These are phyloP conservation scores for Coptodon bakossiorum DNA, from an alignment of 2,113 vertebrate genomes.

Conservation along the genomic window DNA sequence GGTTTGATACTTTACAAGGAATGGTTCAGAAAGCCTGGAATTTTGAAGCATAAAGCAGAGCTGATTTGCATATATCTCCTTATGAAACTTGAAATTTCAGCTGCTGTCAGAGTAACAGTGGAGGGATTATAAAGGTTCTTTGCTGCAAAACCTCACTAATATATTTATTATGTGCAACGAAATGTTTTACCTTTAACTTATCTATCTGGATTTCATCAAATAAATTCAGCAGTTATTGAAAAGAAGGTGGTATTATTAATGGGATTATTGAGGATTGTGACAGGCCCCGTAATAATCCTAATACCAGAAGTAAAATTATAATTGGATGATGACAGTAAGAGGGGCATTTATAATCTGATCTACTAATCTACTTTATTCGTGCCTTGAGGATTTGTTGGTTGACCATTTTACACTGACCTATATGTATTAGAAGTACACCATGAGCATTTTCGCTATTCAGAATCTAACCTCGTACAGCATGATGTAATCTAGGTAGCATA, in stretches of 20 bases:
- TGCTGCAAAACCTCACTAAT: not conserved
- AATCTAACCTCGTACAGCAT: not conserved
- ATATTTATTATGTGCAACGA: not conserved
- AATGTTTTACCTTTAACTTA: not conserved
- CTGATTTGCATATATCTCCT: not conserved
- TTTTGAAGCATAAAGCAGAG: not conserved
- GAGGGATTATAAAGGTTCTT: not conserved
- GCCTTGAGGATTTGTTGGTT: not conserved
- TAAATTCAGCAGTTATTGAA: not conserved
- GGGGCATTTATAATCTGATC: not conserved
- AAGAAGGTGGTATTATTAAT: not conserved
- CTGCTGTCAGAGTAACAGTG: not conserved
- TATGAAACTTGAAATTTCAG: not conserved
- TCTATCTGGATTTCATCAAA: not conserved
- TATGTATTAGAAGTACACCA: not conserved
- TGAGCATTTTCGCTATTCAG: not conserved
- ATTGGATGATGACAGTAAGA: constrained; percentile 8
- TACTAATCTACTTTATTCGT: constrained; percentile 7
- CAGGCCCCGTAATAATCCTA: not conserved
- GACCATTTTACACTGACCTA: not conserved
- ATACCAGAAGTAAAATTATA: not conserved
- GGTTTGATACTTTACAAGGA: not conserved
- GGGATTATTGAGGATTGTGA: not conserved
- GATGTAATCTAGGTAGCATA: not conserved
- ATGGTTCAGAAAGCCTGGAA: not conserved